Base-by-base conservation (phyloP, 2,888 invertebrate species). In the Eristalis arbustorum region DNA sequence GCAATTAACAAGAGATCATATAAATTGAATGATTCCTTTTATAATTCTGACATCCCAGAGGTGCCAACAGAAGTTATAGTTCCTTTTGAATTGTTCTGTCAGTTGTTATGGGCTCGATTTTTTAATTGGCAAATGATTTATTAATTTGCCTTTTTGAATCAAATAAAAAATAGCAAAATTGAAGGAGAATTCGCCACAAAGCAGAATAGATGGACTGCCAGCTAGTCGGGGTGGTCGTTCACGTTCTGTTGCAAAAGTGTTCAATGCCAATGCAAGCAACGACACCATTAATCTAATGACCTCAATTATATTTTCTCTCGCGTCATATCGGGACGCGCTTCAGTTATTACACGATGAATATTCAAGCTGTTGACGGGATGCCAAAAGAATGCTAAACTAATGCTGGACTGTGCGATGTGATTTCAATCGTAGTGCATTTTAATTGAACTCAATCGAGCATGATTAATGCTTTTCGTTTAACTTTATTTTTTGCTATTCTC, bases 1-100 rank as follows among this genome's bases (percentile, higher is more conserved):
- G 64, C 37, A 78, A 73, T 74, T 69, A 74, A 69, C 34, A 49
- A 49, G 18, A 18, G 18, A 18, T 49, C n/a, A 18, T 18, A 49
- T 49, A 49, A 49, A 49, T 49, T 49, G 49, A 49, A 49, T 49
- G 49, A 49, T 49, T 49, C 49, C 49, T 49, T 49, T 49, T 49
- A 49, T 6, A 49, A 49, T 49, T 49, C 18, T 18, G 49, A 49
- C 49, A 49, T 49, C 49, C 49, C 49, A 49, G 18, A 49, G 49
- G 18, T 18, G 49, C 18, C 18, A 49, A 49, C 49, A 49, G 8
- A 49, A 49, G 49, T 49, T 18, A 49, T 49, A 4, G 42, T 6
- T 42, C n/a, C 42, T n/a, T 42, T n/a, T 42, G 42, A 42, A 6
- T 42, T n/a, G 49, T 1, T 18, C 18, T 49, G 49, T 49, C 49